Percentiles rank a stretch among this genome's conserved stretches.
These are phyloP conservation scores for Silurus aristotelis DNA, from an alignment of 2,797 vertebrate genomes.

Conservation along the genomic window DNA sequence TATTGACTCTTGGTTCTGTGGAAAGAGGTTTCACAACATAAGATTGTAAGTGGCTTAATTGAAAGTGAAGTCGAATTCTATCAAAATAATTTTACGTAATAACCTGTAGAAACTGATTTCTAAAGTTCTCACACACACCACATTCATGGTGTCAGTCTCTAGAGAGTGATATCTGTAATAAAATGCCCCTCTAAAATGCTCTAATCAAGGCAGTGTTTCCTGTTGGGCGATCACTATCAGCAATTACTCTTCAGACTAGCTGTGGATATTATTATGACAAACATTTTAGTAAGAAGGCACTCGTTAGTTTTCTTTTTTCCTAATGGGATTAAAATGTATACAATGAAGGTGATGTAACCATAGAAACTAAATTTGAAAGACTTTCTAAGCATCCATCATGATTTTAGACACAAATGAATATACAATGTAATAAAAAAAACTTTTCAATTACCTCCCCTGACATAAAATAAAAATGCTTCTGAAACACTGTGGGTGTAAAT, in stretches of 20 bases:
- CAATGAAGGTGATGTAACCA: not conserved
- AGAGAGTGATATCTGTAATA: not conserved
- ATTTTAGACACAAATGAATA: not conserved
- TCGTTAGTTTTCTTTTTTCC: not conserved
- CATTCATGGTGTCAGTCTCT: too few relatives aligned
- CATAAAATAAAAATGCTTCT: not conserved
- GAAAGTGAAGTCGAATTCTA: not conserved
- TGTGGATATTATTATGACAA: not conserved
- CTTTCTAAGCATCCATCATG: not conserved
- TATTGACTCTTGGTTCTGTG: conserved; percentile 92
- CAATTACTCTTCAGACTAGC: not conserved
- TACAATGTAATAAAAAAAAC: too few relatives aligned
- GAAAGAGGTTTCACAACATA: conserved; percentile 55
- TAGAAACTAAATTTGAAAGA: not conserved
- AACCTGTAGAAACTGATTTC: not conserved
- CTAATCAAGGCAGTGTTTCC: not conserved
- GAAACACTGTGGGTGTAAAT: not conserved
- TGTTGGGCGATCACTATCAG: not conserved
- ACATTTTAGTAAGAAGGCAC: not conserved
- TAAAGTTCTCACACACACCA: not conserved
- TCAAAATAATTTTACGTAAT: not conserved
- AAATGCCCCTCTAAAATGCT: not conserved
- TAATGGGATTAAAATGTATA: not conserved
- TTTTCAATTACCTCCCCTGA: too few relatives aligned
- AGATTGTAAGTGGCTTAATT: not conserved